A percentile compares a stretch with the other conserved stretches of the same genome.
phyloP scores from a whole-genome alignment of 2,113 vertebrate genomes.

The Dicaeum eximium region DNA sequence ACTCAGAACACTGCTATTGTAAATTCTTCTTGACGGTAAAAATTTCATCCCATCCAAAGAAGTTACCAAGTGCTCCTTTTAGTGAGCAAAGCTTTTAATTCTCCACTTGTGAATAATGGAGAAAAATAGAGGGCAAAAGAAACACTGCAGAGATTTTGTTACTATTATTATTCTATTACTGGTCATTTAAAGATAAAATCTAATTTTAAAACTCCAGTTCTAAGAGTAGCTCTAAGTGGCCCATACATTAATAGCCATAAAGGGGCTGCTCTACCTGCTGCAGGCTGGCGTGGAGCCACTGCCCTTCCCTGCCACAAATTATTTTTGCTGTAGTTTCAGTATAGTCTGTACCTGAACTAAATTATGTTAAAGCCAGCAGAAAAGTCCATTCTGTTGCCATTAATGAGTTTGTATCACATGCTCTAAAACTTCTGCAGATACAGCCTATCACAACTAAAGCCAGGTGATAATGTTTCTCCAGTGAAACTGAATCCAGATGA shows the following conservation, averaged over 20 bases:
- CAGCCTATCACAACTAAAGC: background rate
- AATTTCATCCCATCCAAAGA: background rate
- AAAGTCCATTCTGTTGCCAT: background rate
- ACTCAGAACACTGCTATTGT: background rate
- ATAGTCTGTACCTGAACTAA: background rate
- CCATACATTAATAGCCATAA: background rate
- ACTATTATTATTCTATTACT: background rate
- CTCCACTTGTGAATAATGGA: background rate
- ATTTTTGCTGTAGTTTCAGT: background rate
- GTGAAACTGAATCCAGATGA: background rate
- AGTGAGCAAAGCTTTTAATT: background rate
- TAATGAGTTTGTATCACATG: background rate
- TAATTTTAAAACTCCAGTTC: background rate
- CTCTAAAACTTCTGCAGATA: background rate
- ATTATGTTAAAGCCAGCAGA: background rate
- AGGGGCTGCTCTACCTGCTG: background rate
- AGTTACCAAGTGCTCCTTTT: background rate
- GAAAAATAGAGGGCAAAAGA: background rate
- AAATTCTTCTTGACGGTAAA: background rate
- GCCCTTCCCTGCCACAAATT: background rate
- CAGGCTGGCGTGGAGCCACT: background rate
- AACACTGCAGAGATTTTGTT: background rate
- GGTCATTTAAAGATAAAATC: slow-evolving; percentile 3
- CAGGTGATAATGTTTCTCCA: background rate
- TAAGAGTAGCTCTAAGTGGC: background rate